Conservation (phyloP, 2,797 vertebrate species). For the Urosaurus nigricauda region DNA sequence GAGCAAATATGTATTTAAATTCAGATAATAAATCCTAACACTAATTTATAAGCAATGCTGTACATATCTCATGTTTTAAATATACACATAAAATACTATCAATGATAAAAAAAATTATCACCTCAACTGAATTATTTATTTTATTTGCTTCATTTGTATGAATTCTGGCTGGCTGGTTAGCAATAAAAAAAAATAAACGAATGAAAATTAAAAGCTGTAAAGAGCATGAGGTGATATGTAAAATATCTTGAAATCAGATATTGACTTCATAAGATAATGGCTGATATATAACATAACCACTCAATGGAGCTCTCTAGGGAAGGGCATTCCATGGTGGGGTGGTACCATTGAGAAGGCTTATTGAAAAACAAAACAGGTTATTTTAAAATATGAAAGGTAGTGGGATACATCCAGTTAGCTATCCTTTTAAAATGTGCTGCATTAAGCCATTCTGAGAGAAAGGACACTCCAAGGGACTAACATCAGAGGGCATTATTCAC, state of each 20-base stretch:
- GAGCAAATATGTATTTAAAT: neutral
- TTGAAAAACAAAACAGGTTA: neutral
- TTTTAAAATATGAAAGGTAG: neutral
- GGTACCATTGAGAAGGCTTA: neutral
- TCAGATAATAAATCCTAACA: neutral
- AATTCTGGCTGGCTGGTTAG: neutral
- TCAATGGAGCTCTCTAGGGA: neutral
- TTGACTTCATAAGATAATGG: neutral
- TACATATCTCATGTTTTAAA: neutral
- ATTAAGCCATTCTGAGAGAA: neutral
- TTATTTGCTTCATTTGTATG: neutral
- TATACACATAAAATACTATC: neutral
- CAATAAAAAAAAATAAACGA: neutral
- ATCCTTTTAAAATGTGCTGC: neutral
- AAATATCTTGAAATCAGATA: neutral
- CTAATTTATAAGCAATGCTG: neutral
- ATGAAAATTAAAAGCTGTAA: neutral
- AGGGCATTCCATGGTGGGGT: neutral
- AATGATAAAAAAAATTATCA: neutral
- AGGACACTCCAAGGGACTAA: neutral
- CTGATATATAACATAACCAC: neutral
- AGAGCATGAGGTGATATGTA: neutral
- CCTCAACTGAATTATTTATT: neutral
- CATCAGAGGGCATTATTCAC: slow-evolving; percentile 65
- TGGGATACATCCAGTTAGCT: neutral